phyloP scores from a whole-genome alignment of 2,113 vertebrate genomes.

The Cyanistes caeruleus region DNA sequence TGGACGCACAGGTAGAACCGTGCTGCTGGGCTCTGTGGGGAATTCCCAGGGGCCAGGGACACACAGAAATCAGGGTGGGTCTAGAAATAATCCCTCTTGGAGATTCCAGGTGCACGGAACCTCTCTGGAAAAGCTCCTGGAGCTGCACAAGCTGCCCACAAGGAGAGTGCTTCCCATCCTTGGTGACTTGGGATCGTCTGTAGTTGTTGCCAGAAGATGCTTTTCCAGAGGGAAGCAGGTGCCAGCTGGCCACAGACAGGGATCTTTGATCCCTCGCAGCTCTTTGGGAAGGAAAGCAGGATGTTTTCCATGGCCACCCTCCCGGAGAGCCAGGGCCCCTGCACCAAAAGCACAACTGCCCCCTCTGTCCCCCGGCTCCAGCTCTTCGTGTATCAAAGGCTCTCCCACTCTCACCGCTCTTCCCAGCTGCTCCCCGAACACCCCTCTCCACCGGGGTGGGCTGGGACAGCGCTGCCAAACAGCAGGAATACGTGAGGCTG shows the following conservation, averaged over 20 bases:
- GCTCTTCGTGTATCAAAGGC: slow-evolving; percentile 4
- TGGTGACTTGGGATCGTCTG: background rate
- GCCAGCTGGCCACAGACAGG: background rate
- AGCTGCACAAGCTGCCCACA: background rate
- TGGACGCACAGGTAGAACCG: rapidly evolving
- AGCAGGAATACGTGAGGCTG: background rate
- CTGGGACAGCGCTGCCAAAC: background rate
- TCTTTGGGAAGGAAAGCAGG: background rate
- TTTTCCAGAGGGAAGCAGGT: background rate
- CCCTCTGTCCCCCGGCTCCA: rapidly evolving
- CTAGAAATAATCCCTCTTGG: background rate
- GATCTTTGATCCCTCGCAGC: background rate
- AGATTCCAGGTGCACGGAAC: background rate
- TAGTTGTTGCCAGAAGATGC: background rate
- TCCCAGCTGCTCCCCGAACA: background rate
- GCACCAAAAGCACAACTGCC: background rate
- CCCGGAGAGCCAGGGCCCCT: background rate
- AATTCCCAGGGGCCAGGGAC: background rate
- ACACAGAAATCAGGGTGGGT: background rate
- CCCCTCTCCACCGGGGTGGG: background rate
- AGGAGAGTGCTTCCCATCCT: background rate
- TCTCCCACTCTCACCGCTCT: background rate
- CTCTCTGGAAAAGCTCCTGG: rapidly evolving
- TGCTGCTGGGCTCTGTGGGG: rapidly evolving
- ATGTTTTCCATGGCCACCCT: background rate